A percentile compares a stretch with the other conserved stretches of the same genome.
Evolutionary conservation across 2,797 vertebrate genomes (phyloP).

Genomic region (Leptodactylus fallax): DNA sequence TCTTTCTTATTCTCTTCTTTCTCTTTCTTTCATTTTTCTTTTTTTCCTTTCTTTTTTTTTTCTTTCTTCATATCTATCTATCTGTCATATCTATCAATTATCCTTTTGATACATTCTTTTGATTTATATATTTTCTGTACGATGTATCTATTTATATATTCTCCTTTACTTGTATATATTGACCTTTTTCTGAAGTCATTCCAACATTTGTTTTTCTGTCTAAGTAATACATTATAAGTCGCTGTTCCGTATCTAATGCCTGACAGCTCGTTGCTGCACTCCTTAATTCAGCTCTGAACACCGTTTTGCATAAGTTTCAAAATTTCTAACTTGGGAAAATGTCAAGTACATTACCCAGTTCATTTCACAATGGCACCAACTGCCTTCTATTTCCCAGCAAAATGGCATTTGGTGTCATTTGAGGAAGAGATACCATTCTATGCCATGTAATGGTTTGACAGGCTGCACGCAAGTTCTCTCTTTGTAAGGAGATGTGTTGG

Average conservation of each 20-base stretch:
- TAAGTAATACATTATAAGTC: slow-evolving; percentile 24
- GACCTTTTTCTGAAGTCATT: background rate
- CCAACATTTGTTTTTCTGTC: slow-evolving; percentile 30
- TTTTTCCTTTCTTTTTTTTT: background rate
- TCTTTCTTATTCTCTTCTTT: too few species aligned
- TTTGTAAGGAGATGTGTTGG: slow-evolving; percentile 20
- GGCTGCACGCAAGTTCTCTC: background rate
- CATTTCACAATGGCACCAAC: slow-evolving; percentile 64
- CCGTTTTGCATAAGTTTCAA: slow-evolving; percentile 55
- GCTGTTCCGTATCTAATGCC: slow-evolving; percentile 38
- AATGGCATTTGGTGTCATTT: slow-evolving; percentile 56
- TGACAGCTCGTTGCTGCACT: slow-evolving; percentile 38
- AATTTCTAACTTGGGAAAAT: slow-evolving; percentile 64
- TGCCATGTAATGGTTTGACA: slow-evolving; percentile 43
- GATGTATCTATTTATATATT: background rate
- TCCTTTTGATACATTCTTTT: too few species aligned
- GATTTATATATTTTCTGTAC: background rate
- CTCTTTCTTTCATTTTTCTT: background rate
- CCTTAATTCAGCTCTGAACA: slow-evolving; percentile 43
- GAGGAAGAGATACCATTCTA: slow-evolving; percentile 41
- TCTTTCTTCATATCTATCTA: background rate
- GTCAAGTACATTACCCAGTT: slow-evolving; percentile 67
- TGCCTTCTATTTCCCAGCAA: slow-evolving; percentile 61
- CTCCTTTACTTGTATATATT: background rate
- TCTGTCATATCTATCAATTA: background rate